Evolutionary conservation across 2,888 invertebrate genomes (phyloP), one percentile per base, ranked within the genome.

Genomic region (Therioaphis trifolii): DNA sequence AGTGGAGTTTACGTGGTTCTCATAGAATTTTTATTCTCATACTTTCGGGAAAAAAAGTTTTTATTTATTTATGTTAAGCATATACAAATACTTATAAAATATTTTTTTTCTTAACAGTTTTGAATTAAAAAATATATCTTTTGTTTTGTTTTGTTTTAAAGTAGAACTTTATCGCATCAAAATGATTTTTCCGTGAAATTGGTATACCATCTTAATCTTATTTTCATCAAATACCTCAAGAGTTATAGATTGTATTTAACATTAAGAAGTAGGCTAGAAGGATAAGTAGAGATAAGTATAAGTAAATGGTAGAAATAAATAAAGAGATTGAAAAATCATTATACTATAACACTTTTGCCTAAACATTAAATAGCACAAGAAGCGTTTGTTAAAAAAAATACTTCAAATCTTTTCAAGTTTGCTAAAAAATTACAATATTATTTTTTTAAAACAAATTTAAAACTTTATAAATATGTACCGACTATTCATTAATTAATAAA

Each of bases 311-410:
- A 27, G 18, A 71, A 71, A 71, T 71, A 71, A 71, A 27, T 49
- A 49, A 46, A 49, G 71, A 71, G 27, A 49, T 71, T 27, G 71
- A 49, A 71, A 71, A 71, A 71, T 49, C 27, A 71, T 46, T 71
- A 18, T 49, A 46, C 46, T 27, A 27, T 71, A 27, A 55, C 55
- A 4, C n/a, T 21, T 9, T 5, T 11, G 24, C 18, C 46, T 0
- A 27, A 18, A 27, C 18, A 71, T 49, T 27, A 49, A 46, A n/a
- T 11, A 15, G 14, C 46, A 69, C 27, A 3, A 18, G 46, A 27
- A 71, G 46, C 14, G 46, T 71, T 71, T 71, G 27, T 71, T 49
- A 12, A 27, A 71, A 71, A 71, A 46, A 46, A 11, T 9, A 71
- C 46, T 49, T 7, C 4, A 27, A 71, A 18, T 24, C 46, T 15